Evolutionary conservation across 2,797 vertebrate genomes (phyloP), one percentile per base, ranked within the genome.

Genomic region (Holocentrus rufus): DNA sequence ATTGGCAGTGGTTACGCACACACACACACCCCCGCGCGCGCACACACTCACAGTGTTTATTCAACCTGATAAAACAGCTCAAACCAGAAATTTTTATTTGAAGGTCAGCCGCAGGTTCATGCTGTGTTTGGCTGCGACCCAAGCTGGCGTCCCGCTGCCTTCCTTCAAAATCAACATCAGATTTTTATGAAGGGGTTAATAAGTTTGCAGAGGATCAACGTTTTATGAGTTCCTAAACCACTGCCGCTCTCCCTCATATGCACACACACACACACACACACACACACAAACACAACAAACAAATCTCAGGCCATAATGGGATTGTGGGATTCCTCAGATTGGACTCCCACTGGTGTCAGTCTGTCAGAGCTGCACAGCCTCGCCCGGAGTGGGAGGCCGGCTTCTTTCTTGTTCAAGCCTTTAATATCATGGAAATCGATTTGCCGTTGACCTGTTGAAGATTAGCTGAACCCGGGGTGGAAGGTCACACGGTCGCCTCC

Each of bases 391-490:
- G 72, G 72, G 72, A 84, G 81, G 69, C 73, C 74, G 66, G 64
- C 76, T 74, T 82, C 77, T 77, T 81, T 56, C 31, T 53, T 27
- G 53, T 63, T 84, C 77, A 77, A 46, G 81, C 74, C 81, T 84
- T 76, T 76, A 86, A 74, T 86, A 86, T 89, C 77, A 85, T 65
- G 44, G 65, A 77, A 55, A 63, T 79, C 82, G 85, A 90, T 90
- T 86, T 81, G 79, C 54, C 83, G 81, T 80, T 87, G 84, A 86
- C 87, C 87, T 69, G 80, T n/a, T n/a, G 50, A 66, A 87, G 88
- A 87, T 87, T 83, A 90, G 65, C 75, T 81, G 78, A 70, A 77
- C 61, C 81, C 61, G 1, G 57, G 76, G 76, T 25, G 73, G 74
- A 72, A 80, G 83, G 85, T 88, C 80, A 85, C 77, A 83, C 76